A percentile compares a stretch with the other conserved stretches of the same genome.
Conservation (phyloP, 53 echinoderm and acorn worm species). For the Zoroaster sp. region DNA sequence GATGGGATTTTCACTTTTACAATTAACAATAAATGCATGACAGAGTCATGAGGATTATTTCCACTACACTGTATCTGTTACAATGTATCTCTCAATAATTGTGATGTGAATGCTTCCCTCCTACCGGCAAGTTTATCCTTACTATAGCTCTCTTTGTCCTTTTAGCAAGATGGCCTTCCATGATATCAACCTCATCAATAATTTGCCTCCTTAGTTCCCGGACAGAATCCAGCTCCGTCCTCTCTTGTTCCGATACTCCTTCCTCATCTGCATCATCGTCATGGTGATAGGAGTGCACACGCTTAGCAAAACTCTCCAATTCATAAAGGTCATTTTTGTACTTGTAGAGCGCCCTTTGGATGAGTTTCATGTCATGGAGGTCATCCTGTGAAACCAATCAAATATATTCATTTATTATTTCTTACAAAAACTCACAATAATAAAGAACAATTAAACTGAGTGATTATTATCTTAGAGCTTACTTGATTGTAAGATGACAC, state of each 20-base stretch:
- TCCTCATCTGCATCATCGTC: conserved; percentile 25
- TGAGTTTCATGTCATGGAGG: conserved; percentile 66
- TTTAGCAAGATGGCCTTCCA: conserved; percentile 38
- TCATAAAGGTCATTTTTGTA: conserved; percentile 74
- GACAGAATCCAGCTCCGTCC: conserved; percentile 59
- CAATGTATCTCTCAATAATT: not conserved
- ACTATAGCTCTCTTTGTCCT: conserved; percentile 20
- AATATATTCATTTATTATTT: too few relatives aligned
- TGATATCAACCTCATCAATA: conserved; percentile 52
- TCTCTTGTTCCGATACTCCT: not conserved
- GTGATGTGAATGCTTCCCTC: not conserved
- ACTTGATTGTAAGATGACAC: too few relatives aligned
- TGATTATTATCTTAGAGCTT: too few relatives aligned
- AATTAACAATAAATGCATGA: too few relatives aligned
- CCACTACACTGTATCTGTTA: not conserved
- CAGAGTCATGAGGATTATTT: not conserved
- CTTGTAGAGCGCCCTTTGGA: conserved; percentile 65
- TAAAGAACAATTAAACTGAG: too few relatives aligned
- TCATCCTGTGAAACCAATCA: conserved; percentile 47
- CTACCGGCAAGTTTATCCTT: conserved; percentile 4
- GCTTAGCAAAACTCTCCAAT: conserved; percentile 59
- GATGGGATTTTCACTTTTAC: too few relatives aligned
- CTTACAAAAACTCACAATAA: too few relatives aligned
- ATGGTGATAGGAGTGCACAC: conserved; percentile 22
- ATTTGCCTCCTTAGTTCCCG: conserved; percentile 35